phyloP scores from a whole-genome alignment of 1,140 invertebrate species.

The Ectropis grisescens region DNA sequence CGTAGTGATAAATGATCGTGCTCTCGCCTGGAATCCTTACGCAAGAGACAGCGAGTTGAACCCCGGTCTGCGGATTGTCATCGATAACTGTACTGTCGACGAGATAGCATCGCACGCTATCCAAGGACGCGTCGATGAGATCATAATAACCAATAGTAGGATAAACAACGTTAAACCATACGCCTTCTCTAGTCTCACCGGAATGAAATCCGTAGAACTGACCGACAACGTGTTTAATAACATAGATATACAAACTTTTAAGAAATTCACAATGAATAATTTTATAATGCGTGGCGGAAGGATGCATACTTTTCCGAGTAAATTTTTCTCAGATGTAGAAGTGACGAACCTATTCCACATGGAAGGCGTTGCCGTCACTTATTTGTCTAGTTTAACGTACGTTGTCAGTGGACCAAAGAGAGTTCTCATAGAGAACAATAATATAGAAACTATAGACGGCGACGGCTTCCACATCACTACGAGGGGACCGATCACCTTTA shows the following conservation, averaged over 20 bases:
- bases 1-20: slow-evolving; percentile 42
- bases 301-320: slow-evolving; percentile 73
- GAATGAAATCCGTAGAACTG: slow-evolving; percentile 69
- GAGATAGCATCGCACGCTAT: slow-evolving; percentile 77
- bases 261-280: slow-evolving; percentile 79
- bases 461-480: slow-evolving; percentile 75
- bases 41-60: slow-evolving; percentile 33
- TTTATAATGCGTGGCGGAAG: slow-evolving; percentile 71
- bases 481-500: slow-evolving; percentile 74
- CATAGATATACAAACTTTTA: slow-evolving; percentile 81
- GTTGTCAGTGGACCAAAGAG: slow-evolving; percentile 71
- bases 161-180: slow-evolving; percentile 77
- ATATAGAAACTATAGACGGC: slow-evolving; percentile 72
- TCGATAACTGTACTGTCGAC: slow-evolving; percentile 64
- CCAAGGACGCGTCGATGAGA: slow-evolving; percentile 77
- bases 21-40: slow-evolving; percentile 47
- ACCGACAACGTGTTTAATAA: slow-evolving; percentile 70
- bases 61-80: slow-evolving; percentile 46
- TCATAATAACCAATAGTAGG: slow-evolving; percentile 73
- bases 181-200: slow-evolving; percentile 78
- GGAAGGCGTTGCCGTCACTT: slow-evolving; percentile 71
- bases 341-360: slow-evolving; percentile 76
- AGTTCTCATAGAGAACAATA: slow-evolving; percentile 75
- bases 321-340: slow-evolving; percentile 80
- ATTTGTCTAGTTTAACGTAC: slow-evolving; percentile 76